phyloP scores from a whole-genome alignment of 2,113 vertebrate genomes.

The Aplodontia rufa region DNA sequence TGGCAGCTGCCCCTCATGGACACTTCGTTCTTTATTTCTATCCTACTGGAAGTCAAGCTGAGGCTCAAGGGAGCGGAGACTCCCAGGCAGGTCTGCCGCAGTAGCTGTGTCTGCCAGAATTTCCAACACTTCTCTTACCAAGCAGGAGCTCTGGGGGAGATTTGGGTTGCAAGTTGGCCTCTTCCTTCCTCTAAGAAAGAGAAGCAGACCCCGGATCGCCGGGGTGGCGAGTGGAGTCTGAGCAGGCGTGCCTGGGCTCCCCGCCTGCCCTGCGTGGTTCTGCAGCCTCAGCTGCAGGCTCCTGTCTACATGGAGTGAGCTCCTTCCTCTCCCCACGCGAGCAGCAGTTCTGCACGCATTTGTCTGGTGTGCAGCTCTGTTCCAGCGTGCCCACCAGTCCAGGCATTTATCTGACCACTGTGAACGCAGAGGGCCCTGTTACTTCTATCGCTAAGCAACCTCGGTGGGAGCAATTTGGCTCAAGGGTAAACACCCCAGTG shows the following conservation, averaged over 20 bases:
- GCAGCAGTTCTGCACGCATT: not conserved
- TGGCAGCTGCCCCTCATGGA: not conserved
- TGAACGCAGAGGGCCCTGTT: not conserved
- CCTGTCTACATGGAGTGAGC: rapidly evolving
- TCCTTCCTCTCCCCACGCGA: rapidly evolving
- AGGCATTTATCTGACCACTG: not conserved
- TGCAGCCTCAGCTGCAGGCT: rapidly evolving
- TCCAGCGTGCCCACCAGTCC: not conserved
- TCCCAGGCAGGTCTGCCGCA: not conserved
- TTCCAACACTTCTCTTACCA: rapidly evolving
- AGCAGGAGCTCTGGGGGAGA: not conserved
- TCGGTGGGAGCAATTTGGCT: conserved; percentile 5
- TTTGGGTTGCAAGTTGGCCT: not conserved
- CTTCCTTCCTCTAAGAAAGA: not conserved
- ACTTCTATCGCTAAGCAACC: not conserved
- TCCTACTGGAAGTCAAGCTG: not conserved
- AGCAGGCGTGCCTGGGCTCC: no score
- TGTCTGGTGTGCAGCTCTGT: rapidly evolving
- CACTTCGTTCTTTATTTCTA: not conserved
- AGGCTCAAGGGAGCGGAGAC: not conserved
- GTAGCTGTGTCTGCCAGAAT: rapidly evolving
- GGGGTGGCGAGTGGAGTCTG: no score
- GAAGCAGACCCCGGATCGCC: no score
- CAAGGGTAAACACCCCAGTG: not conserved
- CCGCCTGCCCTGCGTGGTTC: not conserved